phyloP scores from a whole-genome alignment of 2,888 invertebrate genomes.

The Bruchidius siliquastri region DNA sequence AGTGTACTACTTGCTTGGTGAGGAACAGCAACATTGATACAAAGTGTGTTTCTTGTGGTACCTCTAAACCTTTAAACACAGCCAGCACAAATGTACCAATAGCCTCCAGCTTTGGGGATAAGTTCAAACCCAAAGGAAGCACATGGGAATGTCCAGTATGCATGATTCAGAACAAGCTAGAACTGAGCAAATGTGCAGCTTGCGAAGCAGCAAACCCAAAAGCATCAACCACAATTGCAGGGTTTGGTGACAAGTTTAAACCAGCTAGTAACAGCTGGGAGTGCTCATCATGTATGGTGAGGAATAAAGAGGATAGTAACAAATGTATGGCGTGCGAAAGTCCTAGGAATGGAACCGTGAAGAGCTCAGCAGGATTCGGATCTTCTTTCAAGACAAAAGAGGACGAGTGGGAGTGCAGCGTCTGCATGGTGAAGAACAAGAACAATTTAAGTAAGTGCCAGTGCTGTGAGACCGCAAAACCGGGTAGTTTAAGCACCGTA shows the following conservation, averaged over 20 bases:
- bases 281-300: conserved; percentile 56
- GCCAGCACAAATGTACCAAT: conserved; percentile 47
- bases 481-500: conserved; percentile 34
- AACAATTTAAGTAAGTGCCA: conserved; percentile 45
- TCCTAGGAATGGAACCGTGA: conserved; percentile 42
- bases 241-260: conserved; percentile 34
- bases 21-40: conserved; percentile 6
- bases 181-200: conserved; percentile 49
- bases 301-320: conserved; percentile 47
- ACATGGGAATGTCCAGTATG: conserved; percentile 58
- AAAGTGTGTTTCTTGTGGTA: conserved; percentile 11
- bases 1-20: conserved; percentile 9
- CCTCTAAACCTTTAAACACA: conserved; percentile 9
- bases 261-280: conserved; percentile 54
- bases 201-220: conserved; percentile 49
- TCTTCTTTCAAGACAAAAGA: conserved; percentile 28
- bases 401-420: conserved; percentile 56
- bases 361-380: conserved; percentile 14
- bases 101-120: conserved; percentile 40
- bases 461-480: conserved; percentile 56
- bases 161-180: conserved; percentile 53
- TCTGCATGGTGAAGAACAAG: conserved; percentile 57
- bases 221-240: conserved; percentile 1
- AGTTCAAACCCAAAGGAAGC: conserved; percentile 46
- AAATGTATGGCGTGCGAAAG: conserved; percentile 55